phyloP scores from a whole-genome alignment of 2,113 vertebrate genomes.

The Orycteropus afer region DNA sequence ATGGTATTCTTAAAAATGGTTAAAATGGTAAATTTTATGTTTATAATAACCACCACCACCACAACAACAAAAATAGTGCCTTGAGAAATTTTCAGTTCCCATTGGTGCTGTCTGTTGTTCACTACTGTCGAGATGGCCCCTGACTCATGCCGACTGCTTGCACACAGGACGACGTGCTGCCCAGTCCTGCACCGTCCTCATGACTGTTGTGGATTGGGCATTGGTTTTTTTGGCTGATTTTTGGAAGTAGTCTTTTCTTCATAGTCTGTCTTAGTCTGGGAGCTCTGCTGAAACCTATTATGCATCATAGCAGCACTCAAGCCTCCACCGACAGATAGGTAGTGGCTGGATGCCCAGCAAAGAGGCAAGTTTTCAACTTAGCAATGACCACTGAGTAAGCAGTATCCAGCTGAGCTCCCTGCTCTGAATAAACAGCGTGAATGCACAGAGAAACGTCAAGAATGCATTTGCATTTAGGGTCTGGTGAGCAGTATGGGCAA shows the following conservation, averaged over 20 bases:
- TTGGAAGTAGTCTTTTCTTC: neutral
- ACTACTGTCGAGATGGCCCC: neutral
- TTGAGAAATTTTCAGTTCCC: neutral
- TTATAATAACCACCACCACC: neutral
- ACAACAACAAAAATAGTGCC: neutral
- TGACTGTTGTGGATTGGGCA: neutral
- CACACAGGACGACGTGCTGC: neutral
- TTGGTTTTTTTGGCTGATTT: neutral
- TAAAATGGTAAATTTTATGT: neutral
- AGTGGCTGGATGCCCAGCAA: neutral
- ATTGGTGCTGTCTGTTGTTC: neutral
- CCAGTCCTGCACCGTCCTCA: neutral
- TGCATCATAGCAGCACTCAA: neutral
- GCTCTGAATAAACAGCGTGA: fast-evolving
- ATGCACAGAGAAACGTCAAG: fast-evolving
- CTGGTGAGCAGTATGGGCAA: neutral
- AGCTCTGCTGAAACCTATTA: neutral
- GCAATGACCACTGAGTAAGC: neutral
- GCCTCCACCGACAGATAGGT: neutral
- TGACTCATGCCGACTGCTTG: neutral
- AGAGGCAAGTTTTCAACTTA: too few species aligned
- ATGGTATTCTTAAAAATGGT: neutral
- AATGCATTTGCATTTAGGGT: neutral
- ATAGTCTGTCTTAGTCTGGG: neutral
- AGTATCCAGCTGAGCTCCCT: neutral